Evolutionary conservation across 2,797 vertebrate genomes (phyloP), one percentile per base, ranked within the genome.

Genomic region (Otus scops): DNA sequence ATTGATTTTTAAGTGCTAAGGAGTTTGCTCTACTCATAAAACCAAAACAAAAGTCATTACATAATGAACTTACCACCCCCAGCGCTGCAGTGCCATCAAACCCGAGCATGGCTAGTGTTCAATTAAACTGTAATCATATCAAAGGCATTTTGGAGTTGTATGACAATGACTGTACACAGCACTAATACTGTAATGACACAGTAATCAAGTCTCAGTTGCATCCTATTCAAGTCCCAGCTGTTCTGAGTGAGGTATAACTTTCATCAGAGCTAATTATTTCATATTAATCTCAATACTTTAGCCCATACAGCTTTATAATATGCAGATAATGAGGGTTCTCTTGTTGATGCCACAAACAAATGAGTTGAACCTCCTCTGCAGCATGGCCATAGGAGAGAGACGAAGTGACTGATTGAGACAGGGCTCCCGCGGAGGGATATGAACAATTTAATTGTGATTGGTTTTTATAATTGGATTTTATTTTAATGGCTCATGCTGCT

Each of bases 381-480:
- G 79, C 61, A 8, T 21, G 86, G 92, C 84, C 79, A 82, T 74
- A 82, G 76, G 71, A 88, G 77, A 70, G 70, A 79, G 39, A 59
- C 9, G 0, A 84, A 92, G 59, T 24, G 76, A 75, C 61, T 90
- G 91, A 92, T 51, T 57, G 93, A 93, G 89, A 48, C 79, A 39
- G 76, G 73, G 64, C 79, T 82, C 91, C 86, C 7, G 4, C 1
- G 5, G 89, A 95, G 93, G 68, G 84, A 65, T 51, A 24, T 4
- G 70, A 92, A 86, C 82, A 27, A 36, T 87, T 93, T 93, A 93
- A 93, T 94, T 97, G 95, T 57, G 87, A 91, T 93, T 89, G 91
- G 63, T 6, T 71, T 79, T 88, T 71, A 80, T 95, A 94, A 95
- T 91, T 96, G 96, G 89, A 93, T 95, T 96, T 94, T 77, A 88